Evolutionary conservation across 2,888 invertebrate genomes (phyloP), one percentile per base, ranked within the genome.

Genomic region (Orchesellides sinensis): DNA sequence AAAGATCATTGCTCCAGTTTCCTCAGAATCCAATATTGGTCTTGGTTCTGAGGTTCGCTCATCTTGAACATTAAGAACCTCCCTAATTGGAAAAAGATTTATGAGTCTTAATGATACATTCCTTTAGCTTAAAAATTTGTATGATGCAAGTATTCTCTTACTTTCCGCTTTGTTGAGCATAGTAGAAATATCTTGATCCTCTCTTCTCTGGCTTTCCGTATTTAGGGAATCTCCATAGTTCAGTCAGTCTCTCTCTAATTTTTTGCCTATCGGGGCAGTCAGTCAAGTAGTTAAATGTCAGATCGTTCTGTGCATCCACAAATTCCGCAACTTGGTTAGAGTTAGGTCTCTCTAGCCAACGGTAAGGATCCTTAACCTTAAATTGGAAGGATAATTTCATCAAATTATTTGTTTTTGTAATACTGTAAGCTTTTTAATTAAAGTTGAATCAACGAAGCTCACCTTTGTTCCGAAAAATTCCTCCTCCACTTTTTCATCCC

Each of bases 11-110:
- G 96, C 96, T 52, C 97, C 98, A 91, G 99, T 98, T 14, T 92
- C 92, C 91, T 99, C 99, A 0, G 98, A 98, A 91, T 99, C 98
- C n/a, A 99, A 91, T 91, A 99, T 98, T 32, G 97, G 94, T 82
- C 92, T 92, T 10, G 95, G 93, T 89, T 96, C 95, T 19, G 93
- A 93, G 19, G 94, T 92, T 84, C 97, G 89, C 0, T 93, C 92
- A 88, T 96, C 94, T 92, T 96, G 96, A 32, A 96, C 94, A 91
- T 96, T 98, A 85, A 98, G 91, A 10, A 83, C 40, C 35, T 83
- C 83, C 47, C 83, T 83, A n/a, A 98, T 97, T 91, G 97, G 98
- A 90, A 69, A 10, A 21, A 45, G n/a, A 47, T 17, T 32, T 29
- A 45, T 47, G 27, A 27, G 19, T 12, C 3, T 23, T 25, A 4